These are phyloP conservation scores for Drosophila kohkoa DNA, from an alignment of 1,140 invertebrate species.

Conservation along the genomic window DNA sequence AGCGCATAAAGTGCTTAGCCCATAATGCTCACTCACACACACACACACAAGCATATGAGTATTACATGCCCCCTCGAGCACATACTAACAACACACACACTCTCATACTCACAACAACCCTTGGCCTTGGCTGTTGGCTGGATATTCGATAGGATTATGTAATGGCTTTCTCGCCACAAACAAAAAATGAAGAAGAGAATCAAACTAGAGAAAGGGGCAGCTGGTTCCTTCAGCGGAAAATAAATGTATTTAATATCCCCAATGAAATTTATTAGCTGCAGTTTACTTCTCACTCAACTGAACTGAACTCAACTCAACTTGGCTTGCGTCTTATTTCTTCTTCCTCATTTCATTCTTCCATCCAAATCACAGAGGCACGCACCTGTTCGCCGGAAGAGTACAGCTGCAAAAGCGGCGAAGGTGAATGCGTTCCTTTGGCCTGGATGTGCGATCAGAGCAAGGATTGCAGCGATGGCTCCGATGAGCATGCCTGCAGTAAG, in stretches of 20 bases:
- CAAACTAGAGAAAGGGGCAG: background rate
- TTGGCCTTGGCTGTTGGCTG: slow-evolving; percentile 34
- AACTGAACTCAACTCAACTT: slow-evolving; percentile 13
- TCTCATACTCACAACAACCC: slow-evolving; percentile 20
- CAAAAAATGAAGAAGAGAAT: background rate
- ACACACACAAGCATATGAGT: background rate
- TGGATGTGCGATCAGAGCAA: slow-evolving; percentile 96
- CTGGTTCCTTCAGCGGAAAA: slow-evolving; percentile 24
- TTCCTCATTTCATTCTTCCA: background rate
- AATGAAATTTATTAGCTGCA: slow-evolving; percentile 42
- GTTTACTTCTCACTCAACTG: slow-evolving; percentile 3
- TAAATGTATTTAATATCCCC: slow-evolving; percentile 41
- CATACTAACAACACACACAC: slow-evolving; percentile 17
- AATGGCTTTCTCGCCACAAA: slow-evolving; percentile 36
- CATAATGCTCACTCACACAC: slow-evolving; percentile 44
- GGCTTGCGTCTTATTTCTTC: slow-evolving; percentile 16
- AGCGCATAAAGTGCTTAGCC: slow-evolving; percentile 63
- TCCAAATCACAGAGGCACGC: slow-evolving; percentile 88
- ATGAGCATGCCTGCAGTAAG: slow-evolving; percentile 96
- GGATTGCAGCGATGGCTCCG: slow-evolving; percentile 95
- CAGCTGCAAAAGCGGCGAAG: slow-evolving; percentile 91
- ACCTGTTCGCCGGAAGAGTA: slow-evolving; percentile 94
- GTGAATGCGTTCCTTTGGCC: slow-evolving; percentile 94
- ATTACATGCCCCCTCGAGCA: slow-evolving; percentile 15
- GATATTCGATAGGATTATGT: slow-evolving; percentile 36